These are phyloP conservation scores for Varecia variegata DNA, from an alignment of 2,797 vertebrate genomes.

Conservation along the genomic window DNA sequence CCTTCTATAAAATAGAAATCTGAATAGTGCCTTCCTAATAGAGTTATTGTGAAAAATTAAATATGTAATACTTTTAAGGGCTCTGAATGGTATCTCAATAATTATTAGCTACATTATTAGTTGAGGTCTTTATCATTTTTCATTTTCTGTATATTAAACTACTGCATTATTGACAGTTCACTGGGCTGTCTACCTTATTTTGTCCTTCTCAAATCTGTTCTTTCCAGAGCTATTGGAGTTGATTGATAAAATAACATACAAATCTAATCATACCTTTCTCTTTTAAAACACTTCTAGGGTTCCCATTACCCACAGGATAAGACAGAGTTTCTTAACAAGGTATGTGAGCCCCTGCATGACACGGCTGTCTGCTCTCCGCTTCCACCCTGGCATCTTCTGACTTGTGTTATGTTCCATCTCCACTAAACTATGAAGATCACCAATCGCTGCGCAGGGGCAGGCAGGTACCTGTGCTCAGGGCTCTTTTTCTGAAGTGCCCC, in stretches of 20 bases:
- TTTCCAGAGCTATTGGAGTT: background rate
- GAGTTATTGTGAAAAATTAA: conserved; percentile 8
- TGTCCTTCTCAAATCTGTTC: background rate
- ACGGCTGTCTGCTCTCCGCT: background rate
- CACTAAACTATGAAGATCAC: background rate
- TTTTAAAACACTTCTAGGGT: background rate
- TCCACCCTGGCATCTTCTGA: background rate
- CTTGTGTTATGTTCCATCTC: background rate
- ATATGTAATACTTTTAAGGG: background rate
- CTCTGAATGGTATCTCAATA: background rate
- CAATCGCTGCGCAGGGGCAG: background rate
- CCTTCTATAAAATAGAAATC: background rate
- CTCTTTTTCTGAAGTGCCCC: background rate
- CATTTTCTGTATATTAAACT: background rate
- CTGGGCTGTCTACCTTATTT: background rate
- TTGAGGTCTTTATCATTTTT: background rate
- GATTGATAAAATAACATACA: background rate
- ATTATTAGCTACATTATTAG: background rate
- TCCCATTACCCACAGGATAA: background rate
- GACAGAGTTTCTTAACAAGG: background rate
- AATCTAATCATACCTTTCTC: background rate
- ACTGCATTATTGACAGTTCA: background rate
- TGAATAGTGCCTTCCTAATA: background rate
- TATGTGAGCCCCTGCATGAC: background rate
- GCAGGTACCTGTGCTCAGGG: too few species aligned